Conservation (phyloP, 1,140 invertebrate genomes). For the Pissodes strobi region DNA sequence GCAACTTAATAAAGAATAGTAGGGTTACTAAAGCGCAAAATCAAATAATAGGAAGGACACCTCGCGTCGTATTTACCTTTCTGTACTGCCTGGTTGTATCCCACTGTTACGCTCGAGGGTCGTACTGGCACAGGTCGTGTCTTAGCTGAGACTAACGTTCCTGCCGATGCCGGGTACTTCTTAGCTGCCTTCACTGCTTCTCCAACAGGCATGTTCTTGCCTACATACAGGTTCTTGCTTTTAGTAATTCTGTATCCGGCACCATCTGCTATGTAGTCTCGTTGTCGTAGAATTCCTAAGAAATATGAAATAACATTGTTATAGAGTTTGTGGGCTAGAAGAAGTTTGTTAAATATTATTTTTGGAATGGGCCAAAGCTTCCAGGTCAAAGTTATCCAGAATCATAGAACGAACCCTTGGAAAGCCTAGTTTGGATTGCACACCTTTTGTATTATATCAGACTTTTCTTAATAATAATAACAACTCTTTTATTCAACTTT, state of each 20-base stretch:
- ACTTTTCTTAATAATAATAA: too few species aligned
- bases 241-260: constrained; percentile 79
- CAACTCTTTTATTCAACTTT: too few species aligned
- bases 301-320: too few species aligned
- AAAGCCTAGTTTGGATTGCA: too few species aligned
- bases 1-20: background rate
- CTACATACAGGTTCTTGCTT: constrained; percentile 79
- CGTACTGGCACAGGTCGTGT: background rate
- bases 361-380: too few species aligned
- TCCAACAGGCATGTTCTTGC: constrained; percentile 67
- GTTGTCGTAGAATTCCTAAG: constrained; percentile 67
- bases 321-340: too few species aligned
- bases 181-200: constrained; percentile 74
- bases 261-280: constrained; percentile 85
- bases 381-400: too few species aligned
- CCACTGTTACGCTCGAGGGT: constrained; percentile 17
- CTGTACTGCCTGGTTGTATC: constrained; percentile 12
- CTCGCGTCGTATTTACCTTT: too few species aligned
- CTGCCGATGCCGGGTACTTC: constrained; percentile 66
- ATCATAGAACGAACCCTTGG: too few species aligned
- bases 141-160: constrained; percentile 57
- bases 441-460: too few species aligned
- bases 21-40: background rate
- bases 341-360: too few species aligned
- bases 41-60: too few species aligned